Evolutionary conservation across 2,113 vertebrate genomes (phyloP), one percentile per base, ranked within the genome.

Genomic region (Leptodactylus fuscus): DNA sequence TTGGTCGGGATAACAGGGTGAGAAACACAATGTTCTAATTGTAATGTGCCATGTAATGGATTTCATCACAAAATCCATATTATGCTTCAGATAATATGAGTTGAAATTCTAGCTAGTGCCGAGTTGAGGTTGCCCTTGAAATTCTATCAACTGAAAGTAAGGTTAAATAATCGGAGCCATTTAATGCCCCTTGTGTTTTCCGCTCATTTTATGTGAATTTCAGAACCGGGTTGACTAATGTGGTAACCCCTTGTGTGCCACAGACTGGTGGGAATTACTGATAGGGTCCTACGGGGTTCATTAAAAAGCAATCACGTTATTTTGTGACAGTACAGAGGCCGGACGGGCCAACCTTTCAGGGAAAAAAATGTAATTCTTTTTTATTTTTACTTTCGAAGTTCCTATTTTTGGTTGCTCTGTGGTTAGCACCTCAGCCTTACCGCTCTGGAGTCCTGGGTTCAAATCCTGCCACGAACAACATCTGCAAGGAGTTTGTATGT

Each of bases 11-110:
- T 46, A 60, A 29, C 51, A 44, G 77, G 62, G 76, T 16, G 65
- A 60, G 58, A 53, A 85, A 85, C 49, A 81, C 60, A 44, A 80
- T 85, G 76, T 85, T 81, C 83, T 73, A 81, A 85, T 81, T 55
- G 58, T 81, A 81, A 85, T 81, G 67, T 85, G 51, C 76, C 84
- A 81, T 80, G 76, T 55, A 81, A 85, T 81, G 76, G 49, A 48
- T 73, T 85, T 79, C 71, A 85, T 81, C 67, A 58, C 58, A 29
- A 74, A 83, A 81, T 81, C 65, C 84, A 60, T 58, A 73, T 70
- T 69, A 60, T 85, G 65, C 46, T 73, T 73, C 49, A 81, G 49
- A 81, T 85, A 85, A 58, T 85, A 73, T 32, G 65, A 58, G 77
- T 18, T 81, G 76, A 80, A 71, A 44, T 60, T 71, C 49, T 22